Evolutionary conservation across 2,888 invertebrate species (phyloP), one percentile per base, ranked within the genome.

Genomic region (Rutpela maculata): DNA sequence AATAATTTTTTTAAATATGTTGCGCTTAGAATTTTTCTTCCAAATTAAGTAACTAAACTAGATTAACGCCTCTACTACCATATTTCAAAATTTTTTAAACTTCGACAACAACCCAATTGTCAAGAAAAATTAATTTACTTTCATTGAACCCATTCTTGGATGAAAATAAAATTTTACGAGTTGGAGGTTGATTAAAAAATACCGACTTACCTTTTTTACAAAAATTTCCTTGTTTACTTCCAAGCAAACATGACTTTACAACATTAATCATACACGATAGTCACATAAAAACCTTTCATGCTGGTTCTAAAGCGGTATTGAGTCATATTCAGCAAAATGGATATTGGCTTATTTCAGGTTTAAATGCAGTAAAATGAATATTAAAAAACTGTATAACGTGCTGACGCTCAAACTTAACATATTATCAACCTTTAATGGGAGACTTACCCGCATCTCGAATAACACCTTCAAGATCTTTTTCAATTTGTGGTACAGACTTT

Each of bases 381-480:
- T 10, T 78, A n/a, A 62, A 57, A 31, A 63, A 68, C 17, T 76
- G 76, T 74, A 60, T 78, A n/a, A 67, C 26, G 15, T 79, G 77
- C 66, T 50, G 77, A 38, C 66, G 43, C 11, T n/a, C 26, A 18
- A 75, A 71, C 7, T 70, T 70, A 19, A 26, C 12, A 3, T 15
- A 17, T 12, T 18, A 60, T 38, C 56, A 56, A 55, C 63, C 74
- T 22, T 31, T 63, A 59, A 79, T 79, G 79, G 77, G 74, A 35
- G 74, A 79, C 31, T 63, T 79, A 50, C 77, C 79, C 26, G 17
- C 56, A 26, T 22, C 26, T 12, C 43, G 76, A 26, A 26, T 78
- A n/a, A 60, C 57, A 17, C 65, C 74, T 60, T 68, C 74, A 43
- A 75, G 63, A 63, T 72, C 78, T 62, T 79, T 79, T 68, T 62